Base-by-base conservation (phyloP, 2,113 vertebrate species). In the Climacteris rufus region DNA sequence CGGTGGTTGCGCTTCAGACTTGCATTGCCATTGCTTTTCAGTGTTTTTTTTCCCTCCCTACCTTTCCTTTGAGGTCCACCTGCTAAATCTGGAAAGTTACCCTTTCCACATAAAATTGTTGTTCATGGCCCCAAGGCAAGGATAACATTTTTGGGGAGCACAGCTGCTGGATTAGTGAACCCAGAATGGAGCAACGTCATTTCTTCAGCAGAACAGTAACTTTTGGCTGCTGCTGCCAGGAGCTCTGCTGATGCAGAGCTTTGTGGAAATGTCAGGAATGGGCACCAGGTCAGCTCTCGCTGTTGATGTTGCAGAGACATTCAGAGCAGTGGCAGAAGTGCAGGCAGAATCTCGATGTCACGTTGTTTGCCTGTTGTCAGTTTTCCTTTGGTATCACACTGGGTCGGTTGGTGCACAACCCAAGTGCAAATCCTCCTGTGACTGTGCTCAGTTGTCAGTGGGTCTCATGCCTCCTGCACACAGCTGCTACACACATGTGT, bases 211-310 rank as follows among this genome's bases (percentile, higher is more conserved):
- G 39, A 22, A 33, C 70, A 53, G 3, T 79, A 60, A 53, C 13
- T 65, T 89, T 54, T 42, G 68, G 35, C 57, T 91, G 69, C n/a
- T 57, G 37, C 40, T 78, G 69, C 60, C 74, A 60, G 78, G 52
- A 81, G 31, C 75, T 39, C 35, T 18, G 0, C 35, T 18, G 0
- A 0, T 50, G 64, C 52, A 90, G 77, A 75, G 33, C 20, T 65
- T 28, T 75, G 47, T 44, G 9, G 5, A 11, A 25, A 6, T 68
- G 12, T 64, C 40, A 33, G 84, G 68, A 83, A 40, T 27, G 63
- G 68, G n/a, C 45, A 33, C 71, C 35, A 42, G 61, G 15, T 59
- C 47, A 83, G 24, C 35, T 66, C 50, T 66, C 5, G 1, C 59
- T 4, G 27, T 90, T 79, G 71, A 28, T 44, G 42, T 31, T 19